phyloP scores from a whole-genome alignment of 2,113 vertebrate genomes.

The Ptilorrhoa leucosticta region DNA sequence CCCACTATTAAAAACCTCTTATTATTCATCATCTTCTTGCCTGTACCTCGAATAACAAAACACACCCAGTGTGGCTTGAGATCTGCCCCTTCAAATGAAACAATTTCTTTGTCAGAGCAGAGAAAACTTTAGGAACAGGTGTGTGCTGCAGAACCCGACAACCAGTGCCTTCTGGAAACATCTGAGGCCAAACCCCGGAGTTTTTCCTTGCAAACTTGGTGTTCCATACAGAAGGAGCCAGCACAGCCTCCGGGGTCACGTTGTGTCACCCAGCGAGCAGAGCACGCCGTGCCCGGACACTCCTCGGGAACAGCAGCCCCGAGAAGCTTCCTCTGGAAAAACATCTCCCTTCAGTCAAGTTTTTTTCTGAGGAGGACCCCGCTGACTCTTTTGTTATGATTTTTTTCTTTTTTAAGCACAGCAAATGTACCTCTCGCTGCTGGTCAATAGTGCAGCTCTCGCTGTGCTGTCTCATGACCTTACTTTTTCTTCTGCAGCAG shows the following conservation, averaged over 20 bases:
- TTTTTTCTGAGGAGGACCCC: neutral
- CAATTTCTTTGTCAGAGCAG: accelerated
- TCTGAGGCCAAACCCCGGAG: accelerated
- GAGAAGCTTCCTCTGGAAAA: neutral
- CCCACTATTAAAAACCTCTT: neutral
- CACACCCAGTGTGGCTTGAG: neutral
- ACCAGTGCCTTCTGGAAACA: neutral
- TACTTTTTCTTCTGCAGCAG: neutral
- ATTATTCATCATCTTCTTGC: neutral
- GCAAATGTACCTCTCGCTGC: neutral
- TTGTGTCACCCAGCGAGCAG: neutral
- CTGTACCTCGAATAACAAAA: neutral
- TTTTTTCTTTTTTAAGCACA: neutral
- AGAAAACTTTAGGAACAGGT: neutral
- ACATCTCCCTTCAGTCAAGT: neutral
- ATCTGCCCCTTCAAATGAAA: neutral
- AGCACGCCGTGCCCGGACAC: neutral
- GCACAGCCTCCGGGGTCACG: accelerated
- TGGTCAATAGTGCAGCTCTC: neutral
- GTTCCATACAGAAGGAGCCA: neutral
- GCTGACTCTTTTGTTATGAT: neutral
- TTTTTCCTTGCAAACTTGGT: neutral
- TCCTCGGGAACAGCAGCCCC: neutral
- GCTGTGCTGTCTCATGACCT: neutral
- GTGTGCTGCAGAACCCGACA: no score